phyloP scores from a whole-genome alignment of 2,113 vertebrate genomes.

The Taxidea taxus region DNA sequence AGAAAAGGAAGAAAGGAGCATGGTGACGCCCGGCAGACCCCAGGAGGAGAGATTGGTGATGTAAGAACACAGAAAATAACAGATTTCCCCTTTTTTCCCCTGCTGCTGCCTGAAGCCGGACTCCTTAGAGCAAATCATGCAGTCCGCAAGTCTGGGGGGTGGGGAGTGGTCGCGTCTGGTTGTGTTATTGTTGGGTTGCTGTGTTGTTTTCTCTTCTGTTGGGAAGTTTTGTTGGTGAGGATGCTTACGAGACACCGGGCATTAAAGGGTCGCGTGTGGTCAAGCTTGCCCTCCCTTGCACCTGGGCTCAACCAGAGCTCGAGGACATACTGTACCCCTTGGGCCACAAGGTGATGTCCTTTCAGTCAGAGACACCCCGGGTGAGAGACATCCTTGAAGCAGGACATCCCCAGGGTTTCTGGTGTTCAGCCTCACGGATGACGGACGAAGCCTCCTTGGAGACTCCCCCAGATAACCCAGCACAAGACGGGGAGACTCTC shows the following conservation, averaged over 20 bases:
- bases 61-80: accelerated
- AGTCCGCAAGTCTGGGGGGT: accelerated
- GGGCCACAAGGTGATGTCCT: not conserved
- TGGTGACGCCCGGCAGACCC: too few species aligned
- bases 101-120: accelerated
- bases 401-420: accelerated
- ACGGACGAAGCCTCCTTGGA: accelerated
- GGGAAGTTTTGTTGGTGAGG: not conserved
- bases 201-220: not conserved
- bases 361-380: not conserved
- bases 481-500: accelerated
- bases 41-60: accelerated
- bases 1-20: not conserved
- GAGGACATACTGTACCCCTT: not conserved
- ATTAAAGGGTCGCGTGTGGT: accelerated
- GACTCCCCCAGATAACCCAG: not conserved
- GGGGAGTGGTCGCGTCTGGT: accelerated
- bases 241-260: too few species aligned
- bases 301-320: not conserved
- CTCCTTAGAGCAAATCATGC: accelerated
- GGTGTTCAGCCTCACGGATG: accelerated
- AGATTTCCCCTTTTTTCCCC: too few species aligned
- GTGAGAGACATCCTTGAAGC: not conserved
- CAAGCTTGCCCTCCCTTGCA: not conserved
- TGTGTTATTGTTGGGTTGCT: accelerated